Conservation (phyloP, 2,113 vertebrate genomes). For the Argyrosomus japonicus region DNA sequence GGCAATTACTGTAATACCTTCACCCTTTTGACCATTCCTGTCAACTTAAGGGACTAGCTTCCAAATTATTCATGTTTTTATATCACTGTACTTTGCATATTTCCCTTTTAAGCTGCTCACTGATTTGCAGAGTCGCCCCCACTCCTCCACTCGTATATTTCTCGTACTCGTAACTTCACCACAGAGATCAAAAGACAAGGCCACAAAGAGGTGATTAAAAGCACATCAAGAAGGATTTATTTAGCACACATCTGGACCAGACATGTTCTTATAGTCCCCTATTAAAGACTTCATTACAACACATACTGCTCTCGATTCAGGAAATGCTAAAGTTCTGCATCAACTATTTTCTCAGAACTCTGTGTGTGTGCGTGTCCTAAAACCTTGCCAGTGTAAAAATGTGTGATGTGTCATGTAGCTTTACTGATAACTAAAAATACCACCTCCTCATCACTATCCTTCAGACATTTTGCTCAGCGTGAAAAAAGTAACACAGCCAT, state of each 20-base stretch:
- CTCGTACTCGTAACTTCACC: constrained; percentile 72
- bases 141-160: constrained; percentile 50
- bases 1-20: constrained; percentile 77
- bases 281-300: constrained; percentile 68
- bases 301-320: constrained; percentile 20
- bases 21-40: constrained; percentile 55
- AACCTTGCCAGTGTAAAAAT: neutral
- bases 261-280: constrained; percentile 54
- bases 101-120: constrained; percentile 31
- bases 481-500: neutral
- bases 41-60: constrained; percentile 58
- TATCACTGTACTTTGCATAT: constrained; percentile 59
- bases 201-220: constrained; percentile 79
- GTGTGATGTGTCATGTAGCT: neutral
- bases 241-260: constrained; percentile 67
- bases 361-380: neutral
- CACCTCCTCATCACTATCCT: neutral
- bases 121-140: constrained; percentile 39
- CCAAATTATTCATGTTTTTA: constrained; percentile 63
- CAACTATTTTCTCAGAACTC: constrained; percentile 2
- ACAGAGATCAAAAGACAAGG: constrained; percentile 76
- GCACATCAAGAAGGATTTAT: constrained; percentile 73
- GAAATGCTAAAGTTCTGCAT: constrained; percentile 13
- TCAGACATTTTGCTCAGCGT: neutral
- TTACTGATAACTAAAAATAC: neutral